Evolutionary conservation across 1,140 invertebrate genomes (phyloP).

Genomic region (Drosophila rufa): DNA sequence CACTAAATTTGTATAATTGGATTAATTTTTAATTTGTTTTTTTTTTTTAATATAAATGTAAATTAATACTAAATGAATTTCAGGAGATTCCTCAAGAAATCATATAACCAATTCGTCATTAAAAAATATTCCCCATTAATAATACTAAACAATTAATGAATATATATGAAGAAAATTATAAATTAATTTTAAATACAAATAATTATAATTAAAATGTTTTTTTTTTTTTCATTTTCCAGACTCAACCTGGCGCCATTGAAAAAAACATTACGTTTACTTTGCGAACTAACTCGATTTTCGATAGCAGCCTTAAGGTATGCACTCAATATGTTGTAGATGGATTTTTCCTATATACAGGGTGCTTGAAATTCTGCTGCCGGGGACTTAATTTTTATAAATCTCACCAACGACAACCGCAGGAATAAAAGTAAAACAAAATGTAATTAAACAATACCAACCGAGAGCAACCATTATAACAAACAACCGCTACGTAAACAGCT

Average conservation of each 20-base stretch:
- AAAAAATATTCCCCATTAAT: not conserved
- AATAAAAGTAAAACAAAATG: constrained; percentile 34
- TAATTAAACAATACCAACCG: constrained; percentile 48
- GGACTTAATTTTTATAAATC: constrained; percentile 69
- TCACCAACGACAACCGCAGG: constrained; percentile 10
- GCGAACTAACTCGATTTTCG: constrained; percentile 30
- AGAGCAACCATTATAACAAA: constrained; percentile 64
- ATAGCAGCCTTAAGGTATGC: constrained; percentile 55
- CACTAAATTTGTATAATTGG: too few relatives aligned
- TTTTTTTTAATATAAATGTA: too few relatives aligned
- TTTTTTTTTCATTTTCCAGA: too few relatives aligned
- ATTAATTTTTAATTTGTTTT: too few relatives aligned
- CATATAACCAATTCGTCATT: not conserved
- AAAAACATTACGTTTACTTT: constrained; percentile 5
- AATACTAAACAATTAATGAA: not conserved
- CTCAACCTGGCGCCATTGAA: constrained; percentile 5
- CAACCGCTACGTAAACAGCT: constrained; percentile 74
- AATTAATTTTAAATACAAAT: not conserved
- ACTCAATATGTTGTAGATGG: not conserved
- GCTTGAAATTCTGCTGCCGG: constrained; percentile 32
- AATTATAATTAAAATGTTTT: too few relatives aligned
- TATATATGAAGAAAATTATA: not conserved
- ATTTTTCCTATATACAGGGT: constrained; percentile 11
- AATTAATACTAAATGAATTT: too few relatives aligned
- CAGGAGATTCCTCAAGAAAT: not conserved